These are phyloP conservation scores for Allygus modestus DNA, from an alignment of 2,888 invertebrate species.

Conservation along the genomic window DNA sequence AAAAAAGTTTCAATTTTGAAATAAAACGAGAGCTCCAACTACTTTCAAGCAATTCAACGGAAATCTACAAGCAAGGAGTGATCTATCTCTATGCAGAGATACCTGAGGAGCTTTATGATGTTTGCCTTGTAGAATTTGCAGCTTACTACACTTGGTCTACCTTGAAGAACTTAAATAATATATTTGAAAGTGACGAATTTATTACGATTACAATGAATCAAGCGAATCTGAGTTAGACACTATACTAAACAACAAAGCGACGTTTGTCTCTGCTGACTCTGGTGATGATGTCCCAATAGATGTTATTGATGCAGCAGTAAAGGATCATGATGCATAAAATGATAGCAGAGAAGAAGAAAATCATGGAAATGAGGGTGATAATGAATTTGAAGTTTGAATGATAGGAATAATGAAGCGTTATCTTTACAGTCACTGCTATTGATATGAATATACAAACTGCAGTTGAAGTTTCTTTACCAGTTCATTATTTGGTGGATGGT, in stretches of 20 bases:
- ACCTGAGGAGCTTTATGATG: slow-evolving; percentile 69
- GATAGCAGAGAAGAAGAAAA: not conserved
- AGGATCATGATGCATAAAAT: not conserved
- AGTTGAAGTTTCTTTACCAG: not conserved
- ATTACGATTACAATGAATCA: slow-evolving; percentile 1
- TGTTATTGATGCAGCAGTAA: not conserved
- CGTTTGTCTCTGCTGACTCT: slow-evolving; percentile 39
- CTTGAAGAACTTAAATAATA: not conserved
- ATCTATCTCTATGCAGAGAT: slow-evolving; percentile 71
- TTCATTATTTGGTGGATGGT: not conserved
- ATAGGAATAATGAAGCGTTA: slow-evolving; percentile 59
- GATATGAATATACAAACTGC: not conserved
- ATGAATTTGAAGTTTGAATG: slow-evolving; percentile 55
- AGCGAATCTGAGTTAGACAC: not conserved
- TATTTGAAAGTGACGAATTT: not conserved
- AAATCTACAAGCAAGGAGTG: slow-evolving; percentile 64
- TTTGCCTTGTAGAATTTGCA: slow-evolving; percentile 71
- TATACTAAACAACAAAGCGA: slow-evolving; percentile 9
- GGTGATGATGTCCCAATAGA: not conserved
- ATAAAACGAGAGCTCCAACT: not conserved
- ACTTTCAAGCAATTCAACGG: slow-evolving; percentile 8
- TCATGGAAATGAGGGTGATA: not conserved
- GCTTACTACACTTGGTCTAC: slow-evolving; percentile 62
- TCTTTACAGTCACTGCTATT: not conserved
- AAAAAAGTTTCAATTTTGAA: not conserved